Evolutionary conservation across 1,140 invertebrate genomes (phyloP).

Genomic region (Anastrepha obliqua): DNA sequence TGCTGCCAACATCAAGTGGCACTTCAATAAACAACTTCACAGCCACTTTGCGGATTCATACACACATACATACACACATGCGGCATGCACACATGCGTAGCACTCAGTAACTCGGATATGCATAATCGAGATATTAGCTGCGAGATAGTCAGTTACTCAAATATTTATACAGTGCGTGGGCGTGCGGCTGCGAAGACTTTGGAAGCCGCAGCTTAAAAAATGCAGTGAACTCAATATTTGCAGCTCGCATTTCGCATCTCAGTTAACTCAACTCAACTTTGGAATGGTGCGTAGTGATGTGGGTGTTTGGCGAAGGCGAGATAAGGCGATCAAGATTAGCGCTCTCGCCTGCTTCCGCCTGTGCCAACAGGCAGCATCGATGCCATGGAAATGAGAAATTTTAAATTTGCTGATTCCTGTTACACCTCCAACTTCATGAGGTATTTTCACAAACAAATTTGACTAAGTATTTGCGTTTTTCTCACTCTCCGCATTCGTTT

Average conservation of each 20-base stretch:
- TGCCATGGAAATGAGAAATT: background rate
- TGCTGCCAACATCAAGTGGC: constrained; percentile 32
- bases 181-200: background rate
- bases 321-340: background rate
- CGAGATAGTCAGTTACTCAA: constrained; percentile 9
- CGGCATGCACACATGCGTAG: background rate
- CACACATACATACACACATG: background rate
- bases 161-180: constrained; percentile 46
- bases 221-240: background rate
- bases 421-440: background rate
- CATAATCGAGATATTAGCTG: constrained; percentile 38
- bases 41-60: constrained; percentile 13
- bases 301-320: background rate
- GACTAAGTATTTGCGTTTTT: background rate
- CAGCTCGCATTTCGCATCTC: background rate
- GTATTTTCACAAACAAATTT: background rate
- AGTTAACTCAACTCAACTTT: background rate
- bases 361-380: background rate
- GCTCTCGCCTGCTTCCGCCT: background rate
- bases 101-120: constrained; percentile 14
- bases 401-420: background rate
- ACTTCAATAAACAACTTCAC: constrained; percentile 51
- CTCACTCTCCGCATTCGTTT: background rate
- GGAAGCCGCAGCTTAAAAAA: background rate
- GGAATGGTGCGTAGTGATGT: background rate